Evolutionary conservation across 2,888 invertebrate species (phyloP), one percentile per base, ranked within the genome.

Genomic region (Phalera bucephala): DNA sequence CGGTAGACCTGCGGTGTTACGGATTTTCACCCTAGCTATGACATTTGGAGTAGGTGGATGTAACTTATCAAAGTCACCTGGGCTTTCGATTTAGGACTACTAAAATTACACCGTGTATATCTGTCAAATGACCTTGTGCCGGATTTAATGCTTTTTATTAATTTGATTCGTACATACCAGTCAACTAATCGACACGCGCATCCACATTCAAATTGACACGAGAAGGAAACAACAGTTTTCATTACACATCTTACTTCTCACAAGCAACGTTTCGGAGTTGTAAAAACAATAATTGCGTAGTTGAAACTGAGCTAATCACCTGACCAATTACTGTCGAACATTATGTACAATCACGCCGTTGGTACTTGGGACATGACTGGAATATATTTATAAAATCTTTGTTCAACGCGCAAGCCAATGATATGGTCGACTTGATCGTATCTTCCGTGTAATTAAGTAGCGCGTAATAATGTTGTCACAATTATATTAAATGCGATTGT

Each of bases 371-470:
- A 61, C 65, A 62, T 64, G 72, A 59, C 61, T 62, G 41, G 72
- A 69, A 67, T 67, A 65, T 59, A 58, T 64, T 65, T 42, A 45
- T 36, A 38, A 43, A 59, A 60, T 58, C 63, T 64, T 60, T 63
- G 56, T 46, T 27, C 46, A 47, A 49, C 46, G 47, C 51, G 33
- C 38, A 49, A 52, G 40, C 50, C 55, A 55, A 55, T 64, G 50
- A 54, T 64, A 56, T 52, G 60, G 63, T 58, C 57, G 52, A 37
- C 50, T 60, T 45, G 42, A 36, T 35, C 55, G 58, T 50, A 49
- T 68, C 68, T 68, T 64, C 66, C 62, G 64, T 57, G 53, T 70
- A 57, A 64, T 64, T 65, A 70, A 52, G 48, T 49, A 46, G 38
- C 36, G 35, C 38, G 41, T 52, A 53, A 63, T 52, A 36, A 61